Evolutionary conservation across 2,113 vertebrate genomes (phyloP), one percentile per base, ranked within the genome.

Genomic region (Glaucidium brasilianum): DNA sequence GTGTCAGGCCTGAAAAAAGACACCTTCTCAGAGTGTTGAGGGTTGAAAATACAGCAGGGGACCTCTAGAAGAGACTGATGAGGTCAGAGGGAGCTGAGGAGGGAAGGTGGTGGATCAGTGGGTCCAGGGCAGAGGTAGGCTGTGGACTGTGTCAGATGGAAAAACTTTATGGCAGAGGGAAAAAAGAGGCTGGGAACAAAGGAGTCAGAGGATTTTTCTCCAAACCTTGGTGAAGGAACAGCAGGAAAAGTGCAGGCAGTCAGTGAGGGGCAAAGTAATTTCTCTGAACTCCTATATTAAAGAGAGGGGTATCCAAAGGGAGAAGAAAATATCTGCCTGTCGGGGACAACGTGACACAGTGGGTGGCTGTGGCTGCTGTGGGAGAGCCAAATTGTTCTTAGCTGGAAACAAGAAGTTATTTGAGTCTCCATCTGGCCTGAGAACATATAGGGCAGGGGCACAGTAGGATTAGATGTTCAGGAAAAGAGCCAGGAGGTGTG

Each of bases 341-440:
- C 0, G 2, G 37, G 68, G 52, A 84, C 11, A 47, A 77, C 90
- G 63, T 77, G 74, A 74, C 62, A 47, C 83, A 60, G 84, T 30
- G 39, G 35, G 92, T 69, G 23, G 20, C 63, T 93, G 67, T 13
- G 27, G 71, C 72, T 87, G 43, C 79, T 84, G 39, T 81, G 76
- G 64, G 75, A 89, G 83, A 78, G 45, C 41, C 35, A 91, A 74
- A 88, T 95, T 93, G 68, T 67, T 96, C 88, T 62, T 74, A 87
- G 86, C 85, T 91, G 95, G 92, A 96, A 87, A 78, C 64, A 78
- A 86, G 34, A 92, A 91, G 72, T 73, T 60, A 92, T 88, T 66
- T 88, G 72, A 77, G 34, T 68, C 26, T 59, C 94, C 76, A 89
- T 94, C 88, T 96, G 94, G 88, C 68, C 80, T 78, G 55, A 63